phyloP scores from a whole-genome alignment of 92 coral and sea anemone genomes.

The Epizoanthus ramosus region DNA sequence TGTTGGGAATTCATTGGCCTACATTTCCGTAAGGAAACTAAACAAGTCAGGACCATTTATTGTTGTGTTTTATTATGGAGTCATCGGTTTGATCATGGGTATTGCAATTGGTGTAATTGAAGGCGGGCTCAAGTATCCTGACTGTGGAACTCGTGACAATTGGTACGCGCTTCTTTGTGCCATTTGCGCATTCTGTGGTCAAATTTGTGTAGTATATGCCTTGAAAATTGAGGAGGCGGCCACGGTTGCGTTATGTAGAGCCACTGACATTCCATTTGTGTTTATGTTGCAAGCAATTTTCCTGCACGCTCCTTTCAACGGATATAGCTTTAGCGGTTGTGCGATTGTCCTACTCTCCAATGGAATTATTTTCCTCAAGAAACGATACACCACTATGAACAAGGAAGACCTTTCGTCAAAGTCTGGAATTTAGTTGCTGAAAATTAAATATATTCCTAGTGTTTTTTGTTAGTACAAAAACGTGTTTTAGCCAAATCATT shows the following conservation, averaged over 20 bases:
- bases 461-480: too few species aligned
- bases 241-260: constrained; percentile 7
- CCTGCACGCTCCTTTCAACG: constrained; percentile 10
- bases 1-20: not conserved
- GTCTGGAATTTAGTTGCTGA: too few species aligned
- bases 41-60: not conserved
- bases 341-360: constrained; percentile 1
- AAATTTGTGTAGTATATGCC: not conserved
- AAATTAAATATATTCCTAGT: too few species aligned
- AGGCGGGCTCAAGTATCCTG: constrained; percentile 11
- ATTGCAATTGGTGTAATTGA: not conserved
- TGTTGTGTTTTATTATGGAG: constrained; percentile 17
- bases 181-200: not conserved
- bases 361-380: constrained; percentile 5
- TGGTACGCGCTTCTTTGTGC: constrained; percentile 5
- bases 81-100: constrained; percentile 6
- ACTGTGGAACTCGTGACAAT: constrained; percentile 5
- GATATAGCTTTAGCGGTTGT: not conserved
- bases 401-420: too few species aligned
- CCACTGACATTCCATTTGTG: constrained; percentile 5
- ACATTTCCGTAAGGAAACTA: constrained; percentile 1
- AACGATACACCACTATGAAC: not conserved
- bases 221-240: constrained; percentile 6
- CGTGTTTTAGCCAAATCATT: too few species aligned
- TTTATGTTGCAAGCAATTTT: constrained; percentile 1